A percentile compares a stretch with the other conserved stretches of the same genome.
Conservation (phyloP, 2,113 vertebrate species). For the Crypturellus undulatus region DNA sequence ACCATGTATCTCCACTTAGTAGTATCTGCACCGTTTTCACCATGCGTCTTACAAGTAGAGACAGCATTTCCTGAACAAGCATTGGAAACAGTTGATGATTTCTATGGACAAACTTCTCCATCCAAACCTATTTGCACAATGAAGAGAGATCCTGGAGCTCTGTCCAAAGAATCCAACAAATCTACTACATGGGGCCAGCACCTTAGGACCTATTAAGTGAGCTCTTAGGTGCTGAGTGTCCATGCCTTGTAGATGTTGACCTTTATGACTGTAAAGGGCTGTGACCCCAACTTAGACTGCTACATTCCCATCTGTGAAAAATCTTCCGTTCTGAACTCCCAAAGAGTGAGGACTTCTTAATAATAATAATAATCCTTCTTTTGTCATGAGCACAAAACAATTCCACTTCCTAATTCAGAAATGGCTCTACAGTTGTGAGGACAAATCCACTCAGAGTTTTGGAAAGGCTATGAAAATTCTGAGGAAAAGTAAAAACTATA, state of each 20-base stretch:
- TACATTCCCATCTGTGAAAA: neutral
- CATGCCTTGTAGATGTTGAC: neutral
- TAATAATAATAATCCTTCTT: neutral
- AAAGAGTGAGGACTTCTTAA: neutral
- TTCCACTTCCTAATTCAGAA: neutral
- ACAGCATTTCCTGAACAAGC: neutral
- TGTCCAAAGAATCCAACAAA: neutral
- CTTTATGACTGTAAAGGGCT: neutral
- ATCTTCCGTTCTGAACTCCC: neutral
- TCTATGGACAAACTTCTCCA: neutral
- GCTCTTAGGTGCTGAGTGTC: neutral
- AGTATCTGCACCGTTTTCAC: neutral
- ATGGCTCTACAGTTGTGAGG: neutral
- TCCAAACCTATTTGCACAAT: neutral
- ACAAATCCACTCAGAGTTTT: neutral
- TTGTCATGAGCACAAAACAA: neutral
- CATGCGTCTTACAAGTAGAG: neutral
- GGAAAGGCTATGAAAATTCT: neutral
- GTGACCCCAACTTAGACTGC: neutral
- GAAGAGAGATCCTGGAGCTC: neutral
- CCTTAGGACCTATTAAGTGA: neutral
- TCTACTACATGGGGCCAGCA: accelerated
- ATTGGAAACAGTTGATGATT: neutral
- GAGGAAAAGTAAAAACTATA: neutral
- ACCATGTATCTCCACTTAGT: neutral